Base-by-base conservation (phyloP, 2,113 vertebrate species). In the Microcebus ravelobensis region DNA sequence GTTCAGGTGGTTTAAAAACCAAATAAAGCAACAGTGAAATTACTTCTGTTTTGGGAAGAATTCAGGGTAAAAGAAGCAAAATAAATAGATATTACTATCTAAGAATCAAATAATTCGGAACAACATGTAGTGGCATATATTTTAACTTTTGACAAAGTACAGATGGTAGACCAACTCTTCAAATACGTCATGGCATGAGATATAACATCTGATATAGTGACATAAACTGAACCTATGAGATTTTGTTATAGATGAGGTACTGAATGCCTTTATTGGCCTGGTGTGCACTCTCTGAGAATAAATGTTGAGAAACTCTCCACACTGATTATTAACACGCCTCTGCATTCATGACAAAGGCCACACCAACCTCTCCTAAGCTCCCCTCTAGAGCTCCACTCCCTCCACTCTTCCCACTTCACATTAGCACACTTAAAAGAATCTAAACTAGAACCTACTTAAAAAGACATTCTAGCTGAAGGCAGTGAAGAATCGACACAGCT, bases 41-140 rank as follows among this genome's bases (percentile, higher is more conserved):
- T 80, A 36, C n/a, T 91, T 59, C 70, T 92, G 55, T 23, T 29
- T 45, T 76, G 84, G 11, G 48, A 74, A 92, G 29, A 92, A 61
- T 79, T 91, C 68, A 59, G 77, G 70, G 13, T 77, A 73, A 91
- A 91, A 85, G 89, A 94, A 86, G 45, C 21, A 83, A 65, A 97
- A 34, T 3, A 63, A 92, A 74, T 4, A 86, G 34, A 67, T 91
- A 71, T 81, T 61, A 31, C 3, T 27, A 39, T 65, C 23, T 39
- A 90, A 81, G 23, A 5, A 73, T 76, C 21, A 76, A 93, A 61
- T 71, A 71, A 82, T 55, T 95, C n/a, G 57, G 27, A 59, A 74
- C 4, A 77, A 17, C 21, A 42, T 57, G 57, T 6, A 29, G 15
- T 59, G 11, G 0, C 1, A 74, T n/a, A 20, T 71, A 1, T 67